These are phyloP conservation scores for Drosophila cardini DNA, from an alignment of 1,140 invertebrate species.

Conservation along the genomic window DNA sequence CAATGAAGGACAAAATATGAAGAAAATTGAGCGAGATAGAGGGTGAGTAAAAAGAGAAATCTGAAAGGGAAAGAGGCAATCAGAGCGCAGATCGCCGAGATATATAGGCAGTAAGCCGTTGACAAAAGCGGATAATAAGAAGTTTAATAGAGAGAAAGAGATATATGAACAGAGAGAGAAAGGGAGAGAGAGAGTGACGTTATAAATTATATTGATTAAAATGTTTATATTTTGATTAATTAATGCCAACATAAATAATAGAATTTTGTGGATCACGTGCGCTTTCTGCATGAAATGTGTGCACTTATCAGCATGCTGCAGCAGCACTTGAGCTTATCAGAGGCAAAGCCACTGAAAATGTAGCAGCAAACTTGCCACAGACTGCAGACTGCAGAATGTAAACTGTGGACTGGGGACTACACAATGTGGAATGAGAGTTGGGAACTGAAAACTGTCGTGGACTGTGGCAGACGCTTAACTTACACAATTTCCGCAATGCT, in stretches of 20 bases:
- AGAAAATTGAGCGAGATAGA: too few species aligned
- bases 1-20: too few species aligned
- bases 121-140: not conserved
- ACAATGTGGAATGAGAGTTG: not conserved
- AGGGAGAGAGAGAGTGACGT: not conserved
- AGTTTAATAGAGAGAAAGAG: not conserved
- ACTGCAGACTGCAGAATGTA: conserved; percentile 18
- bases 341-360: conserved; percentile 11
- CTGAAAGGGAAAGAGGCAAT: too few species aligned
- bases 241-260: not conserved
- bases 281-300: not conserved
- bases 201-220: too few species aligned
- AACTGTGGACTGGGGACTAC: too few species aligned
- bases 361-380: conserved; percentile 1
- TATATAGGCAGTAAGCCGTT: too few species aligned
- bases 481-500: conserved; percentile 65
- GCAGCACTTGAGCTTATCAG: conserved; percentile 13
- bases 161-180: not conserved
- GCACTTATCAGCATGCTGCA: conserved; percentile 16
- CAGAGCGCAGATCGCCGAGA: too few species aligned
- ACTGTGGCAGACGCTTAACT: conserved; percentile 46
- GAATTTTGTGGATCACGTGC: too few species aligned
- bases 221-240: not conserved
- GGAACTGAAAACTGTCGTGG: not conserved
- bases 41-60: too few species aligned